Evolutionary conservation across 2,888 invertebrate genomes (phyloP).

Genomic region (Pachydiplax longipennis): DNA sequence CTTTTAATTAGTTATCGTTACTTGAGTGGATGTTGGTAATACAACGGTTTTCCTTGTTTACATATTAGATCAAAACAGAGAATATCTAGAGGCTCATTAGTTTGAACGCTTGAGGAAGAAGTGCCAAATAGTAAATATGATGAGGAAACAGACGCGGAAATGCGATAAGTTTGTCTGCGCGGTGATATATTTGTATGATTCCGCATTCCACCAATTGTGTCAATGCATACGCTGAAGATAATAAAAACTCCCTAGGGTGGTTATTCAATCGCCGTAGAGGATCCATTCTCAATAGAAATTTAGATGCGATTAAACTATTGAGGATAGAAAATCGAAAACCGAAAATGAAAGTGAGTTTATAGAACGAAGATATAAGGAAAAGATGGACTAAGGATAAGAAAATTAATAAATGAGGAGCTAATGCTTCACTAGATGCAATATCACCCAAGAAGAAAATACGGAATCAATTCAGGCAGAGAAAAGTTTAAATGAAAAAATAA

Average conservation of each 20-base stretch:
- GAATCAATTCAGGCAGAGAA: neutral
- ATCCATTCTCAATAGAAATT: neutral
- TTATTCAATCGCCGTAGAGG: neutral
- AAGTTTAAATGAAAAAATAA: neutral
- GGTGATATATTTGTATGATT: neutral
- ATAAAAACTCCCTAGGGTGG: neutral
- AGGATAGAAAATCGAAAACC: neutral
- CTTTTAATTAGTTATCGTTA: too few relatives aligned
- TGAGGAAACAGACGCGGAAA: too few relatives aligned
- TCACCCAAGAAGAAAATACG: neutral
- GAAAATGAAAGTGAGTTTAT: too few relatives aligned
- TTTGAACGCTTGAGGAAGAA: too few relatives aligned
- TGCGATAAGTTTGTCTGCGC: too few relatives aligned
- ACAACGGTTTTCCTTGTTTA: too few relatives aligned
- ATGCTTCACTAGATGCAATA: too few relatives aligned
- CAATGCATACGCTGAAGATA: neutral
- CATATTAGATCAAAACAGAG: too few relatives aligned
- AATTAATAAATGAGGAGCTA: neutral
- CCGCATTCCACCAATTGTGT: neutral
- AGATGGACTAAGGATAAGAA: neutral
- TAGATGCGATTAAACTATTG: neutral
- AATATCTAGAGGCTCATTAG: too few relatives aligned
- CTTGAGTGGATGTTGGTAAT: too few relatives aligned
- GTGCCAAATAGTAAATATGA: too few relatives aligned
- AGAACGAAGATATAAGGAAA: neutral